Evolutionary conservation across 2,888 invertebrate species (phyloP), one percentile per base, ranked within the genome.

Genomic region (Euzophera pinguis): DNA sequence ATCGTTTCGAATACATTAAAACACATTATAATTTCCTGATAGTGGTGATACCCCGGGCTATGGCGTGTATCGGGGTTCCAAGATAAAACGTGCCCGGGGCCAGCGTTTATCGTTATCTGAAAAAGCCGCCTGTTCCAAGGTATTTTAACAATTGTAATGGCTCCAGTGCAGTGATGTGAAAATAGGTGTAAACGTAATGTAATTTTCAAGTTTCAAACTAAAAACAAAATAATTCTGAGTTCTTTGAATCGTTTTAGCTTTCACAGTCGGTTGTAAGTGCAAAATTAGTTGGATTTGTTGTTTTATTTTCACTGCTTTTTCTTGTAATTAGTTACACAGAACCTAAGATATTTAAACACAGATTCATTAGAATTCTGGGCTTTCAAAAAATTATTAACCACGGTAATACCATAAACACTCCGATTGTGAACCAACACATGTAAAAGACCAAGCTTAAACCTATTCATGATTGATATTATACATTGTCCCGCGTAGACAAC

Each of bases 141-240:
- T 45, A 45, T 45, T 32, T 45, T 45, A 45, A 32, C 45, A 45
- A 45, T 45, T 16, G 45, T 45, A 45, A 45, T 45, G 6, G 45
- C 14, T 10, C 32, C 9, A 45, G 34, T 32, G 16, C 9, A 45
- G 34, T 32, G 16, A 45, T 6, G 32, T 12, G 34, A 32, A 45
- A 45, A 29, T 29, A 8, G 45, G 29, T 45, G 29, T 27, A 29
- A 45, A 45, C 6, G 12, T 6, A 45, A n/a, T 12, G 39, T 12
- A 27, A 42, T 42, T 42, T 22, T 22, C 10, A 10, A n/a, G 7
- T n/a, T 42, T 17, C 12, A 13, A 43, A 43, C 22, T 43, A n/a
- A 12, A 5, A 1, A 13, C 12, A 12, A 38, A 38, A 6, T 13
- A 13, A 7, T 7, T 32, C 10, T 2, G 7, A 32, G 7, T 32